These are phyloP conservation scores for Pangasius macronema DNA, from an alignment of 2,797 vertebrate species.

Conservation along the genomic window DNA sequence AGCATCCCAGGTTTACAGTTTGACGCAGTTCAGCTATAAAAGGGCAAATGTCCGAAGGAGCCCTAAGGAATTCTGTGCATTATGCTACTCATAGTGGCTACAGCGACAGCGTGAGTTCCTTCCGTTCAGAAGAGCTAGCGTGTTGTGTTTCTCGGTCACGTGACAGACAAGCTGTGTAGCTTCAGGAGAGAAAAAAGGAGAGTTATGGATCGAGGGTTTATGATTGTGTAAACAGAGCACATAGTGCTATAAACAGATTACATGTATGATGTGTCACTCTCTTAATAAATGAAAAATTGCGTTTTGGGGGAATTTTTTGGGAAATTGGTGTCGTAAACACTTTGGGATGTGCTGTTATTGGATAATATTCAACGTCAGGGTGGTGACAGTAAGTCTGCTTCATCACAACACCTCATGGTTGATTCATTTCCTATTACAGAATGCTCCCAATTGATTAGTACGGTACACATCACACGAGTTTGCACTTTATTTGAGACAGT, in stretches of 20 bases:
- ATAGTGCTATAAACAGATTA: neutral
- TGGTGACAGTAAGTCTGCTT: neutral
- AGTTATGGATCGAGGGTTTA: neutral
- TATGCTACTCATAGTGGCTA: neutral
- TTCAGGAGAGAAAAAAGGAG: neutral
- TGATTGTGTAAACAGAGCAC: neutral
- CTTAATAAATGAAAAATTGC: neutral
- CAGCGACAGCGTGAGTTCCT: neutral
- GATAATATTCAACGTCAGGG: neutral
- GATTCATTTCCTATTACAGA: neutral
- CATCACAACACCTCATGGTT: no score
- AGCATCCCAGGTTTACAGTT: neutral
- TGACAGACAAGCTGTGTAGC: neutral
- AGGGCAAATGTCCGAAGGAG: neutral
- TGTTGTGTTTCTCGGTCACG: neutral
- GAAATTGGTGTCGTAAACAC: neutral
- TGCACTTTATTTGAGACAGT: neutral
- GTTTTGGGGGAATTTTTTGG: neutral
- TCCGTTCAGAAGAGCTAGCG: neutral
- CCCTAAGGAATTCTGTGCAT: neutral
- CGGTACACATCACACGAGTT: neutral
- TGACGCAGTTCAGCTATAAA: neutral
- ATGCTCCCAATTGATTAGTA: neutral
- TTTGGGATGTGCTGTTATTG: neutral
- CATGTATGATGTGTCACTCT: neutral